Evolutionary conservation across 2,797 vertebrate genomes (phyloP).

Genomic region (Tapirus indicus): DNA sequence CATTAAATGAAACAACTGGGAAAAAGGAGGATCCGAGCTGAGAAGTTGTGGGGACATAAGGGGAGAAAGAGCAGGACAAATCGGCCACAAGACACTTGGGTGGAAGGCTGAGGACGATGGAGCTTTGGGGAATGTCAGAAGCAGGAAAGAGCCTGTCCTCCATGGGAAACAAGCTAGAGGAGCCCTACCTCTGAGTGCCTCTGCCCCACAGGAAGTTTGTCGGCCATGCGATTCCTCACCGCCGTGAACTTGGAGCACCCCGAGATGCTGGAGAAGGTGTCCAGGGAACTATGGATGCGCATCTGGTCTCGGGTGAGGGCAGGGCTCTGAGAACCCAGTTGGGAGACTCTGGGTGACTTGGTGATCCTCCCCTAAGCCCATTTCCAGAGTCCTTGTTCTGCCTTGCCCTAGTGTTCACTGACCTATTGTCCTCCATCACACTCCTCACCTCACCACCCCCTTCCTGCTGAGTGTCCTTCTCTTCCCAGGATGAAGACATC

Average conservation of each 20-base stretch:
- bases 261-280: constrained; percentile 90
- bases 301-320: constrained; percentile 92
- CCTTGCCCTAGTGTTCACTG: background rate
- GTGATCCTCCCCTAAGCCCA: background rate
- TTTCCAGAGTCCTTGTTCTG: background rate
- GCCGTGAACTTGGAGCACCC: constrained; percentile 88
- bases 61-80: background rate
- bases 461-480: background rate
- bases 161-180: too few species aligned
- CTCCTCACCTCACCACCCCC: accelerated
- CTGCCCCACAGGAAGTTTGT: constrained; percentile 88
- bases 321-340: background rate
- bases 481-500: constrained; percentile 92
- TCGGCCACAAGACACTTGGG: background rate
- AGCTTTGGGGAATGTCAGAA: background rate
- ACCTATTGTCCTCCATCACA: background rate
- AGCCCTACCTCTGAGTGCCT: background rate
- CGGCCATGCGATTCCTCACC: constrained; percentile 95
- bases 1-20: background rate
- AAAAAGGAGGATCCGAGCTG: background rate
- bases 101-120: background rate
- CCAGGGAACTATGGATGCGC: constrained; percentile 95
- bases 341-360: background rate
- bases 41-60: background rate
- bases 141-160: background rate